These are phyloP conservation scores for Dasypolia templi DNA, from an alignment of 2,888 invertebrate genomes.

Conservation along the genomic window DNA sequence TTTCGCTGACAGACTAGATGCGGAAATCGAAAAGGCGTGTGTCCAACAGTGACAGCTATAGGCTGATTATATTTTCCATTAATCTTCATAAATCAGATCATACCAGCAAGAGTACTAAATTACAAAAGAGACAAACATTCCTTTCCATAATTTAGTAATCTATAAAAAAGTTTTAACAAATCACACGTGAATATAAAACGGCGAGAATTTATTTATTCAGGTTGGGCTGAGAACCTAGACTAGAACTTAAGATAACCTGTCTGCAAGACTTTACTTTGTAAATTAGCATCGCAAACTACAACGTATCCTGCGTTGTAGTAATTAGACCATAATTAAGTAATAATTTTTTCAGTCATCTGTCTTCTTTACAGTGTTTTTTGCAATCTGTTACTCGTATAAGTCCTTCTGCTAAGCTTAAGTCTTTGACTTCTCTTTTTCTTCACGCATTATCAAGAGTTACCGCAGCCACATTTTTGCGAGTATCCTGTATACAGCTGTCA, in stretches of 20 bases:
- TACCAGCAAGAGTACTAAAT: neutral
- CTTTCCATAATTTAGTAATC: neutral
- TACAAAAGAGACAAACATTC: neutral
- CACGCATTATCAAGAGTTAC: neutral
- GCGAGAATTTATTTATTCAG: neutral
- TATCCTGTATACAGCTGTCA: neutral
- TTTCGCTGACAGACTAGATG: neutral
- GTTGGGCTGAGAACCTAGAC: neutral
- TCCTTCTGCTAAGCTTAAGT: neutral
- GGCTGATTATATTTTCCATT: too few species aligned
- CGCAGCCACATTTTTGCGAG: neutral
- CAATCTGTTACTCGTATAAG: neutral
- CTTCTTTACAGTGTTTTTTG: too few species aligned
- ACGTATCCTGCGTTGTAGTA: too few species aligned
- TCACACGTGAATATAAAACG: neutral
- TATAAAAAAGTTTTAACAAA: conserved; percentile 5
- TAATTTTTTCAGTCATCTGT: too few species aligned
- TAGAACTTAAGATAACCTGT: neutral
- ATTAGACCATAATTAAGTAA: neutral
- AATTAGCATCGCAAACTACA: neutral
- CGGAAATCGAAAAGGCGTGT: neutral
- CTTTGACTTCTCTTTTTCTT: neutral
- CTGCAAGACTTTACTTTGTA: neutral
- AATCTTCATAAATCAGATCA: neutral
- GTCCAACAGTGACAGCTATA: neutral